Conservation (phyloP, 2,888 invertebrate genomes). For the Hemicrepidius hirtus region DNA sequence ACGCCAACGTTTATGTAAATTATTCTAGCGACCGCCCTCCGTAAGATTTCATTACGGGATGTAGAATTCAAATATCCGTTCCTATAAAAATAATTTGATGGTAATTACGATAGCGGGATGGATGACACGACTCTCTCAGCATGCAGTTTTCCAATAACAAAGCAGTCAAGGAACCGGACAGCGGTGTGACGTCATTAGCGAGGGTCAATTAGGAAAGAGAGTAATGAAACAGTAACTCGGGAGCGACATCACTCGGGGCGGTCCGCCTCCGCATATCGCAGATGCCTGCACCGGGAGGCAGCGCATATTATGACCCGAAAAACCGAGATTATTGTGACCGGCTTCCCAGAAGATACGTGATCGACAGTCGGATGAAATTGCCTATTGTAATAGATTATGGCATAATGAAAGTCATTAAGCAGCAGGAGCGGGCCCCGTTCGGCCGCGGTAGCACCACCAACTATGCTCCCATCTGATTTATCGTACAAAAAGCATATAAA, state of each 20-base stretch:
- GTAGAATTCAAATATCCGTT: conserved; percentile 59
- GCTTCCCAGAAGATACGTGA: conserved; percentile 68
- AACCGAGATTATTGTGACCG: conserved; percentile 61
- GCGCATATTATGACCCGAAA: conserved; percentile 54
- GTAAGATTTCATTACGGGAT: conserved; percentile 55
- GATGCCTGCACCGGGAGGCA: conserved; percentile 61
- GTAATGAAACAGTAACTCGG: conserved; percentile 62
- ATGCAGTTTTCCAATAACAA: conserved; percentile 56
- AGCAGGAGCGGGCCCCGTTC: conserved; percentile 67
- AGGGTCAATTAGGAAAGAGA: conserved; percentile 61
- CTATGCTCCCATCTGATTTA: conserved; percentile 71
- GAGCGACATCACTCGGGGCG: conserved; percentile 61
- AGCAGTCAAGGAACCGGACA: conserved; percentile 56
- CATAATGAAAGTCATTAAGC: conserved; percentile 60
- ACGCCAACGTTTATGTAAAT: conserved; percentile 60
- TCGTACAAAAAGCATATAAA: conserved; percentile 70
- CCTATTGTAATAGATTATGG: conserved; percentile 67
- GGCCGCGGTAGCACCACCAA: conserved; percentile 66
- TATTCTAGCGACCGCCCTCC: conserved; percentile 50
- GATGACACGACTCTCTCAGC: conserved; percentile 54
- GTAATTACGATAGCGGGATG: conserved; percentile 52
- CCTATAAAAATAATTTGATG: conserved; percentile 58
- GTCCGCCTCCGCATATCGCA: conserved; percentile 63
- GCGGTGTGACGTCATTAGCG: conserved; percentile 57
- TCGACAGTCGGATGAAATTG: conserved; percentile 68